These are phyloP conservation scores for Macrosiphum euphorbiae DNA, from an alignment of 2,888 invertebrate species.

Conservation along the genomic window DNA sequence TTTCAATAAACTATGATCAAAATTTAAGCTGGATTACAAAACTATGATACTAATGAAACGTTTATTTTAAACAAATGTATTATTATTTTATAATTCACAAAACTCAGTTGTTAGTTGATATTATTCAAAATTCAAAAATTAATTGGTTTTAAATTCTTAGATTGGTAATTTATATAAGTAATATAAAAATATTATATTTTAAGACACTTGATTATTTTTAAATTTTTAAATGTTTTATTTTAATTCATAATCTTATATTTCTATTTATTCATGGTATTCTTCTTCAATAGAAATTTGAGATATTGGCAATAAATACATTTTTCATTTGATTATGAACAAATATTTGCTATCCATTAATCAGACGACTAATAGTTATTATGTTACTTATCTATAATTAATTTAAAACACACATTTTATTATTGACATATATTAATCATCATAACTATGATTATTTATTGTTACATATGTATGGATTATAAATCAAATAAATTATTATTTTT, in stretches of 20 bases:
- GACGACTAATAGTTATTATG: not conserved
- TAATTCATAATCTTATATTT: not conserved
- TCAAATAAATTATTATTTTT: conserved; percentile 10
- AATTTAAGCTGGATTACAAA: not conserved
- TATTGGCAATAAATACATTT: not conserved
- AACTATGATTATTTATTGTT: not conserved
- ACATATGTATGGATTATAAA: conserved; percentile 13
- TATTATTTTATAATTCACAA: not conserved
- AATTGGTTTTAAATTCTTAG: not conserved
- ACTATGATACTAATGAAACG: not conserved
- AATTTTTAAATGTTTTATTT: not conserved
- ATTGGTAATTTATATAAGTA: not conserved
- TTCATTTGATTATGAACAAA: not conserved
- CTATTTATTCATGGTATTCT: not conserved
- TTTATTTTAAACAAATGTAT: not conserved
- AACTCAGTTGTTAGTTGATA: not conserved
- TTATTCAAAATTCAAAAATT: not conserved
- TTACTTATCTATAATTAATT: conserved; percentile 1
- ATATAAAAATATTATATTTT: not conserved
- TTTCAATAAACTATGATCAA: not conserved
- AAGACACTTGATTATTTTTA: not conserved
- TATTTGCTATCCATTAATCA: not conserved
- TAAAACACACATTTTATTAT: not conserved
- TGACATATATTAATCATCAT: not conserved
- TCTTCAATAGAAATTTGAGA: not conserved